Conservation (phyloP, 2,797 vertebrate genomes). For the Rhinichthys osculus region DNA sequence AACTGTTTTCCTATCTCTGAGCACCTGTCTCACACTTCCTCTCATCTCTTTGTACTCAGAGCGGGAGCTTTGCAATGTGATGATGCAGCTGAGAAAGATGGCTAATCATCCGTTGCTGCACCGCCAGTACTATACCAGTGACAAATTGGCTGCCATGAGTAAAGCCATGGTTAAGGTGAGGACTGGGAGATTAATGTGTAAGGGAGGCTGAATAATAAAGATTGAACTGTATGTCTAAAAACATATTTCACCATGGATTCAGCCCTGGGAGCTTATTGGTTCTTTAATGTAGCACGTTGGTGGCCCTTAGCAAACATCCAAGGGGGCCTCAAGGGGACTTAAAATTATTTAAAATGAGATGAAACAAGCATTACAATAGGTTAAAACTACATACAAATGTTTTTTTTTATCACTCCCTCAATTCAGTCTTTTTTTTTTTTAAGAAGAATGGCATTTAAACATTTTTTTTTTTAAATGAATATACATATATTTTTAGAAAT, state of each 20-base stretch:
- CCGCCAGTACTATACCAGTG: conserved; percentile 90
- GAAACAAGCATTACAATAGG: not conserved
- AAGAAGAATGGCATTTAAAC: too few species aligned
- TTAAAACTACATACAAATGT: not conserved
- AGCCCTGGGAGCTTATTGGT: not conserved
- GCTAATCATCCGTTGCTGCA: conserved; percentile 96
- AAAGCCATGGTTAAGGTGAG: conserved; percentile 93
- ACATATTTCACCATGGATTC: not conserved
- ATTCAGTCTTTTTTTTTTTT: too few species aligned
- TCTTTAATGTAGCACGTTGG: not conserved
- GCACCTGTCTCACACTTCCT: not conserved
- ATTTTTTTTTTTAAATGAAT: too few species aligned
- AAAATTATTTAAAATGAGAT: not conserved
- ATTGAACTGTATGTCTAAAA: not conserved
- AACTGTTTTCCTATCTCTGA: not conserved
- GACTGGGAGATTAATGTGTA: not conserved
- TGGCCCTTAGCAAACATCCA: not conserved
- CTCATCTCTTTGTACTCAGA: conserved; percentile 71
- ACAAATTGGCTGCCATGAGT: conserved; percentile 92
- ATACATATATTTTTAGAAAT: not conserved
- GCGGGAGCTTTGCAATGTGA: conserved; percentile 87
- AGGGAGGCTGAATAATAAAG: not conserved
- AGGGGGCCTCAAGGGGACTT: not conserved
- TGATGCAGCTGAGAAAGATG: conserved; percentile 99
- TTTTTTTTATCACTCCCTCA: not conserved